phyloP scores from a whole-genome alignment of 1,140 invertebrate species.

The Zaprionus kolodkinae region DNA sequence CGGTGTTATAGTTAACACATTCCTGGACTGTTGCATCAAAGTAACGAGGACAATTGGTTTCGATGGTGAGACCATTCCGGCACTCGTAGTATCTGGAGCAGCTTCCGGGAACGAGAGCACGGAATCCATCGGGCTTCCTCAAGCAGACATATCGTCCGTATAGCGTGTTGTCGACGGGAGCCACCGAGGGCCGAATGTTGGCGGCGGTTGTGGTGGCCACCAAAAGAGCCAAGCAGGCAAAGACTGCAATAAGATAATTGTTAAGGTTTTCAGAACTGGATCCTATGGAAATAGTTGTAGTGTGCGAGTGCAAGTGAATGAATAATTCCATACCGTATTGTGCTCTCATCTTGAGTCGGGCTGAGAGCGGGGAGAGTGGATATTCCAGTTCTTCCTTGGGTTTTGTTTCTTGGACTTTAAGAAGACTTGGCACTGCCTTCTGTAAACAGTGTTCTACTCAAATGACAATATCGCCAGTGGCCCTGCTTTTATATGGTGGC shows the following conservation, averaged over 20 bases:
- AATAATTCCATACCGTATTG: constrained; percentile 44
- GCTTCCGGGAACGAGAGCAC: constrained; percentile 71
- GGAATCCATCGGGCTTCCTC: constrained; percentile 64
- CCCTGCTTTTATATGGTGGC: constrained; percentile 63
- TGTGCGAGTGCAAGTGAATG: neutral
- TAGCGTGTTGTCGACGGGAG: constrained; percentile 58
- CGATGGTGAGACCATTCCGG: constrained; percentile 50
- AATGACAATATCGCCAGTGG: constrained; percentile 54
- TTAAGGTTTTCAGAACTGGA: no score
- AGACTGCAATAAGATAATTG: constrained; percentile 33
- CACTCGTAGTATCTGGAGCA: constrained; percentile 76
- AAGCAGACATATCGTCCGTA: constrained; percentile 65
- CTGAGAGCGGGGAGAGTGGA: constrained; percentile 13
- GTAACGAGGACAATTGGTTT: constrained; percentile 60
- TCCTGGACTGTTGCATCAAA: constrained; percentile 59
- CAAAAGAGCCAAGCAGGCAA: constrained; percentile 57
- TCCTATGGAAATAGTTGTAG: no score
- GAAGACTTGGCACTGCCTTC: constrained; percentile 40
- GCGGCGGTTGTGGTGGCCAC: constrained; percentile 49
- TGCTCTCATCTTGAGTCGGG: constrained; percentile 50
- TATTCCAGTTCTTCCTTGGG: constrained; percentile 54
- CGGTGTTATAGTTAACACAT: constrained; percentile 69
- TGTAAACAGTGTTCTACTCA: constrained; percentile 43
- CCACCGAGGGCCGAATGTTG: constrained; percentile 44
- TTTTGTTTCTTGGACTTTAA: constrained; percentile 9